A percentile compares a stretch with the other conserved stretches of the same genome.
phyloP scores from a whole-genome alignment of 2,113 vertebrate genomes.

The Herpailurus yagouaroundi region DNA sequence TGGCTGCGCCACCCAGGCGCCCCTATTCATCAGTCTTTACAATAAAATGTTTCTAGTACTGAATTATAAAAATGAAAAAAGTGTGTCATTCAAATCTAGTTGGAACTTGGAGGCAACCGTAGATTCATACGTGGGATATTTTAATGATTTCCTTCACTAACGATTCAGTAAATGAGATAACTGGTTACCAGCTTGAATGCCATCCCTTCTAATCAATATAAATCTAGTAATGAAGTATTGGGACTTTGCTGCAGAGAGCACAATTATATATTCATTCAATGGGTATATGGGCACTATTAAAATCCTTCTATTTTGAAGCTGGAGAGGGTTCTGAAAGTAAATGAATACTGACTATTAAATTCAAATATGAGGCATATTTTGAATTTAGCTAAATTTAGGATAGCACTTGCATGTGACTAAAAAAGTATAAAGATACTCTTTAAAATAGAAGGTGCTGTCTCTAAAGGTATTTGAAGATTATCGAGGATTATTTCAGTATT shows the following conservation, averaged over 20 bases:
- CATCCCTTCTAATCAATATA: conserved; percentile 16
- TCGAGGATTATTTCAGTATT: conserved; percentile 20
- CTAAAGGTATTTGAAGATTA: conserved; percentile 41
- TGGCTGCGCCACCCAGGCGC: too few relatives aligned
- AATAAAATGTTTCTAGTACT: conserved; percentile 60
- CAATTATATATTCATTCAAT: conserved; percentile 34
- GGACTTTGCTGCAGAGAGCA: not conserved
- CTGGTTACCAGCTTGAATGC: conserved; percentile 2
- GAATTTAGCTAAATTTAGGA: conserved; percentile 36
- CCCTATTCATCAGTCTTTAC: conserved; percentile 65
- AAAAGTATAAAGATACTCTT: conserved; percentile 29
- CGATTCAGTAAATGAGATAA: conserved; percentile 17
- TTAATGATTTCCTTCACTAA: conserved; percentile 31
- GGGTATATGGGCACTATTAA: not conserved
- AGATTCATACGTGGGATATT: not conserved
- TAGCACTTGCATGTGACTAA: conserved; percentile 24
- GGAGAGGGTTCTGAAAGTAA: conserved; percentile 18
- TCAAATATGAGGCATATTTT: conserved; percentile 39
- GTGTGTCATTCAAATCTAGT: conserved; percentile 9
- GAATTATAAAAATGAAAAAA: conserved; percentile 58
- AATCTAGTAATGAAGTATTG: conserved; percentile 44
- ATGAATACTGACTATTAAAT: not conserved
- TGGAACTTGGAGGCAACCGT: not conserved
- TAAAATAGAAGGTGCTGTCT: conserved; percentile 17
- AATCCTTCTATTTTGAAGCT: not conserved